A percentile compares a stretch with the other conserved stretches of the same genome.
Evolutionary conservation across 2,888 invertebrate species (phyloP).

Genomic region (Tipula helvola): DNA sequence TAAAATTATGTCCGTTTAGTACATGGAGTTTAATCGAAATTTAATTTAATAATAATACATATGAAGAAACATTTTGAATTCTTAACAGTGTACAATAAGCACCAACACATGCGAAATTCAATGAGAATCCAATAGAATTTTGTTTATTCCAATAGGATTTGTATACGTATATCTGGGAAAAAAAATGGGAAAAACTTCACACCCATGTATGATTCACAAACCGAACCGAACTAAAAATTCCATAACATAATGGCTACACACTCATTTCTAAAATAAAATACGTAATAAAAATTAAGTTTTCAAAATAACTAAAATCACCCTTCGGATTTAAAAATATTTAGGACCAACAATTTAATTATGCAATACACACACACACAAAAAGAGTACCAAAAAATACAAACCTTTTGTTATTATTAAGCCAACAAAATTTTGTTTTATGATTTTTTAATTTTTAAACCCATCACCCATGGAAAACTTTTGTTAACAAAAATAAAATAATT

Average conservation of each 20-base stretch:
- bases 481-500: neutral
- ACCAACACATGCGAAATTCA: no score
- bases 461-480: neutral
- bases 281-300: neutral
- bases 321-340: neutral
- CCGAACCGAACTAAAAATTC: neutral
- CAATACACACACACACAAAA: neutral
- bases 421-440: neutral
- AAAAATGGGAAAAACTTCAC: no score
- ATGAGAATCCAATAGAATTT: no score
- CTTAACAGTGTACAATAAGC: no score
- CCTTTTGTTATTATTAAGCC: neutral
- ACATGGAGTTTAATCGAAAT: no score
- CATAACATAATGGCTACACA: neutral
- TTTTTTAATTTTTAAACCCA: neutral
- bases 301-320: neutral
- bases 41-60: no score
- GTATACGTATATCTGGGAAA: no score
- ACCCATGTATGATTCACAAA: no score
- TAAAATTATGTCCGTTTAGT: no score
- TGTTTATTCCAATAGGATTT: no score
- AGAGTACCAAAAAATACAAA: neutral
- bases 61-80: no score
- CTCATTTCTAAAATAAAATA: neutral
- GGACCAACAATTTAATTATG: neutral